Conservation (phyloP, 2,797 vertebrate genomes). For the Propithecus deckenii region DNA sequence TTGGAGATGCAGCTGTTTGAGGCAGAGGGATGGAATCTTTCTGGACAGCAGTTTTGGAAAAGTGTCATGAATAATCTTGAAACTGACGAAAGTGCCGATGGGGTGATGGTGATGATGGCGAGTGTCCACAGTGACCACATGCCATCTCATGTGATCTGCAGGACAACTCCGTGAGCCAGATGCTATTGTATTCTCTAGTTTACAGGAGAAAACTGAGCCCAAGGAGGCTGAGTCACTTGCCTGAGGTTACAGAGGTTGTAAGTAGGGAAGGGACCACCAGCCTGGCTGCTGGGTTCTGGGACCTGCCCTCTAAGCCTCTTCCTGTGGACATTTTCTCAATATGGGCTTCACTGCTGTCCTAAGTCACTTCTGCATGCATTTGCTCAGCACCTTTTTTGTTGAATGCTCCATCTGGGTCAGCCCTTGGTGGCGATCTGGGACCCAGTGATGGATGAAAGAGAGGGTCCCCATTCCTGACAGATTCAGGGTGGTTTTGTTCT, state of each 20-base stretch:
- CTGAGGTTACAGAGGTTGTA: too few species aligned
- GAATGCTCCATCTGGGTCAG: not conserved
- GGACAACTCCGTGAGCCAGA: fast-evolving
- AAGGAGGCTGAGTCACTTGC: not conserved
- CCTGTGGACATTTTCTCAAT: not conserved
- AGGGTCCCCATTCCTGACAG: not conserved
- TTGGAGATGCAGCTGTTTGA: not conserved
- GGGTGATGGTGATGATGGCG: fast-evolving
- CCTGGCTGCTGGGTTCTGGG: not conserved
- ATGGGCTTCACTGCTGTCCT: not conserved
- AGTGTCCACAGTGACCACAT: not conserved
- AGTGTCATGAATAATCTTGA: too few species aligned
- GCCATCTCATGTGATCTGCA: not conserved
- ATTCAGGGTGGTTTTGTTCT: not conserved
- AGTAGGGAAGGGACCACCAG: not conserved
- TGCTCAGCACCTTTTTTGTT: not conserved
- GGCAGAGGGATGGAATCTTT: not conserved
- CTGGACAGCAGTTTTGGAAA: not conserved
- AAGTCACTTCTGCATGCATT: not conserved
- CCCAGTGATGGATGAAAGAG: not conserved
- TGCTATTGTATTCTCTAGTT: not conserved
- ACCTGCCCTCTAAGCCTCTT: too few species aligned
- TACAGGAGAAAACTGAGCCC: not conserved
- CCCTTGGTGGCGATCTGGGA: not conserved
- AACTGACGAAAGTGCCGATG: fast-evolving